Percentiles rank a stretch among this genome's conserved stretches.
phyloP scores from a whole-genome alignment of 2,888 invertebrate genomes.

The Ophioninae sp. region DNA sequence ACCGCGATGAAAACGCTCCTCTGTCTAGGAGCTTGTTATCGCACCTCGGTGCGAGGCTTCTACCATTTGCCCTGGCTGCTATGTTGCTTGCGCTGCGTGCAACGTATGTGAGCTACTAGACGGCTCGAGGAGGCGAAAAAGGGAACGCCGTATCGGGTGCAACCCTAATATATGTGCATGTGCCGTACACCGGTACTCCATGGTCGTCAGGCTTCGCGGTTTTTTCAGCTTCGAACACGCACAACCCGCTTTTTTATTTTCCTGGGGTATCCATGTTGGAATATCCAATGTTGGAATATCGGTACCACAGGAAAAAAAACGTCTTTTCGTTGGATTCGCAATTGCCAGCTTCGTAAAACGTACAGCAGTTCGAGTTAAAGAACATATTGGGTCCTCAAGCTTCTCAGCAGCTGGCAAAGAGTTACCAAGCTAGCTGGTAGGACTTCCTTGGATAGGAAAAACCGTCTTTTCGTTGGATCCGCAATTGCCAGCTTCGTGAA shows the following conservation, averaged over 20 bases:
- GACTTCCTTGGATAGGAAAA: no score
- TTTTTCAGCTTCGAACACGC: conserved; percentile 1
- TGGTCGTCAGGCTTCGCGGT: conserved; percentile 13
- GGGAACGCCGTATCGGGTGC: conserved; percentile 56
- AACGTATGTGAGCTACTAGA: conserved; percentile 63
- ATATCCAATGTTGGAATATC: no score
- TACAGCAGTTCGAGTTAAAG: no score
- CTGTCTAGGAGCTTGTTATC: conserved; percentile 76
- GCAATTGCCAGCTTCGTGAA: no score
- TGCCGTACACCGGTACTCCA: conserved; percentile 25
- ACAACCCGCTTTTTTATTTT: not conserved
- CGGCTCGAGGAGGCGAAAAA: conserved; percentile 64
- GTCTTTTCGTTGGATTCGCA: no score
- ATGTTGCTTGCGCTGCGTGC: conserved; percentile 29
- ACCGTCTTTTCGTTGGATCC: no score
- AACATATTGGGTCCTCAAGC: no score
- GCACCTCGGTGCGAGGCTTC: conserved; percentile 69
- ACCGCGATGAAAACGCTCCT: conserved; percentile 49
- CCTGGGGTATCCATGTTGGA: no score
- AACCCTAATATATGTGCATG: conserved; percentile 31
- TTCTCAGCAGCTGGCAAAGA: no score
- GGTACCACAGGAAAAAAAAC: no score
- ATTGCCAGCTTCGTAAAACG: no score
- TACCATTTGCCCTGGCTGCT: conserved; percentile 8
- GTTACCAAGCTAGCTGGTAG: no score